A percentile compares a stretch with the other conserved stretches of the same genome.
Conservation (phyloP, 2,888 invertebrate genomes). For the Ophioninae sp. region DNA sequence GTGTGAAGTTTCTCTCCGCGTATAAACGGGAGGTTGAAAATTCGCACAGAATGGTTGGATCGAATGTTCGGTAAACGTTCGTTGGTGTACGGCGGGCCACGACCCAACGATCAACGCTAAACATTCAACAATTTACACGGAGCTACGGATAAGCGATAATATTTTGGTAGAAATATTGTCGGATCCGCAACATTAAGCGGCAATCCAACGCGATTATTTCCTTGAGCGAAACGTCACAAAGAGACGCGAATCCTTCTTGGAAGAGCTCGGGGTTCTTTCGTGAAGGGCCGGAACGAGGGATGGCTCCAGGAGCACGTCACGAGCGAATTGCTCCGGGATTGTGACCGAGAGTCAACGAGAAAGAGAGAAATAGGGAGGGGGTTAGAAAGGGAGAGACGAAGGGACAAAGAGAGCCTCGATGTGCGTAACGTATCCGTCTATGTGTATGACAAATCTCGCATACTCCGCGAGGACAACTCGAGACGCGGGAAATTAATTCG, state of each 20-base stretch:
- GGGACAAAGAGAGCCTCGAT: conserved; percentile 8
- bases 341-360: conserved; percentile 1
- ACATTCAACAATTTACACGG: conserved; percentile 13
- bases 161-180: conserved; percentile 43
- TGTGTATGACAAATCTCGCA: conserved; percentile 23
- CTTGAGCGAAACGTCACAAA: neutral
- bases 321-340: conserved; percentile 50
- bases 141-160: conserved; percentile 26
- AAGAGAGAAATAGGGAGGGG: neutral
- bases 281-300: conserved; percentile 18
- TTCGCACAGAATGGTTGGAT: conserved; percentile 4
- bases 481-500: conserved; percentile 48
- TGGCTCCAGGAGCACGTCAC: conserved; percentile 47
- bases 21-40: neutral
- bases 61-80: conserved; percentile 14
- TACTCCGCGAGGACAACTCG: conserved; percentile 17
- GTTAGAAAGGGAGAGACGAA: too few relatives aligned
- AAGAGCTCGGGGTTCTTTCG: conserved; percentile 27
- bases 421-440: neutral
- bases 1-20: neutral
- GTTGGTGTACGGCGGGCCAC: neutral
- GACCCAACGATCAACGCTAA: neutral
- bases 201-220: conserved; percentile 37
- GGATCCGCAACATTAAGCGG: conserved; percentile 16
- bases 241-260: conserved; percentile 23